Percentiles rank a stretch among this genome's conserved stretches.
Evolutionary conservation across 2,113 vertebrate genomes (phyloP).

Genomic region (Todiramphus saurophagus): DNA sequence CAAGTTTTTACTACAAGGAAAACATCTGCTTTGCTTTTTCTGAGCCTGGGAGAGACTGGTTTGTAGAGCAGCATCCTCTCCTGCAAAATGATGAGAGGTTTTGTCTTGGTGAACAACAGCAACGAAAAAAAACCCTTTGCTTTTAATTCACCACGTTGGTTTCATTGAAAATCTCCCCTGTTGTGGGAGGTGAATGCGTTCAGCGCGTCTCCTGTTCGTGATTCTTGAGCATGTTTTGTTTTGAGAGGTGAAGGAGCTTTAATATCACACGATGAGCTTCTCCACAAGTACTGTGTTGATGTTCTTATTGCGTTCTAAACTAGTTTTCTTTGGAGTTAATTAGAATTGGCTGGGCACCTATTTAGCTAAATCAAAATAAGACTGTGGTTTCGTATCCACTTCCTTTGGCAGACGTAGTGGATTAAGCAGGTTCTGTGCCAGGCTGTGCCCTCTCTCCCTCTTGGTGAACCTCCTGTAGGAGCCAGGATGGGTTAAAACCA

Average conservation of each 20-base stretch:
- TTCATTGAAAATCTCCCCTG: background rate
- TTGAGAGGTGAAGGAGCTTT: background rate
- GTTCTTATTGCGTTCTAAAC: background rate
- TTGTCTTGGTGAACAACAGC: background rate
- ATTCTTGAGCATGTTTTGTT: background rate
- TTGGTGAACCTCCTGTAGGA: background rate
- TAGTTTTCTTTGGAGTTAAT: conserved; percentile 30
- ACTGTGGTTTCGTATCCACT: background rate
- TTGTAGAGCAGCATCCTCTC: background rate
- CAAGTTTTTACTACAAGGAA: background rate
- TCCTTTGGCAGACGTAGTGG: conserved; percentile 6
- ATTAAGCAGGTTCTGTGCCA: conserved; percentile 36
- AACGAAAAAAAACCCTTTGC: background rate
- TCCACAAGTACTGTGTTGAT: background rate
- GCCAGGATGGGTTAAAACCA: background rate
- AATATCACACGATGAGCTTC: rapidly evolving
- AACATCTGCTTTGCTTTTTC: background rate
- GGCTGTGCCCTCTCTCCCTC: conserved; percentile 34
- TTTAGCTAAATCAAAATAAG: conserved; percentile 47
- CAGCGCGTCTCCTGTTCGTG: background rate
- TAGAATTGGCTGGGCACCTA: conserved; percentile 38
- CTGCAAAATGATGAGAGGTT: background rate
- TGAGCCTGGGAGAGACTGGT: background rate
- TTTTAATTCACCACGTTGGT: background rate
- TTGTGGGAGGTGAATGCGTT: rapidly evolving